Evolutionary conservation across 2,888 invertebrate species (phyloP), one percentile per base, ranked within the genome.

Genomic region (Polydrusus pterygomalis): DNA sequence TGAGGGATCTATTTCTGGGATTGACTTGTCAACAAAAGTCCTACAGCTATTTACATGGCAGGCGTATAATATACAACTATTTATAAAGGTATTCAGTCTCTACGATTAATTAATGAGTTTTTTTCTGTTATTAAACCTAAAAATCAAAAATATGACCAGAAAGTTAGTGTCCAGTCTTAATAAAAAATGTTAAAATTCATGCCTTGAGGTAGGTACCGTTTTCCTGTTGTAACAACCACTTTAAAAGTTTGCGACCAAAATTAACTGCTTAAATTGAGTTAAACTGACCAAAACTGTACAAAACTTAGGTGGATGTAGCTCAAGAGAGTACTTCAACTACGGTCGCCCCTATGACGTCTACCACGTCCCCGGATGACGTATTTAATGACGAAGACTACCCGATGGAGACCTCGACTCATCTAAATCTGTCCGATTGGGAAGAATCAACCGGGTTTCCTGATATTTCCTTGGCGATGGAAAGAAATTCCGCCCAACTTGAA

Each of bases 351-450:
- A 89, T 89, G 83, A 89, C 89, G 84, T 89, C 90, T 82, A 89
- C 89, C 65, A 89, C 89, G 86, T 89, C 89, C 77, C 89, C 90
- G 73, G 85, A 91, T 83, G 87, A 90, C 86, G 78, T 89, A 87
- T 85, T 84, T 65, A 81, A 82, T 64, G 87, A 87, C 77, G 87
- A 87, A 78, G 88, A 87, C 80, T 88, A 87, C 68, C 86, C 85
- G 60, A 83, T 87, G 79, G 87, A 87, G 56, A 83, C 85, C 51
- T 86, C 87, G 72, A 87, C 88, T 45, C 84, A 86, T 71, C 83
- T 85, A 81, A 47, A 47, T 47, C 47, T 47, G 8, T 15, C 47
- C 87, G 86, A 81, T 88, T 86, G 87, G 88, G 87, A 79, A 86
- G 86, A 72, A 80, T 83, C 86, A 74, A 87, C 87, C 64, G 82